Percentiles rank a stretch among this genome's conserved stretches.
These are phyloP conservation scores for Phengaris arion DNA, from an alignment of 2,888 invertebrate species.

Conservation along the genomic window DNA sequence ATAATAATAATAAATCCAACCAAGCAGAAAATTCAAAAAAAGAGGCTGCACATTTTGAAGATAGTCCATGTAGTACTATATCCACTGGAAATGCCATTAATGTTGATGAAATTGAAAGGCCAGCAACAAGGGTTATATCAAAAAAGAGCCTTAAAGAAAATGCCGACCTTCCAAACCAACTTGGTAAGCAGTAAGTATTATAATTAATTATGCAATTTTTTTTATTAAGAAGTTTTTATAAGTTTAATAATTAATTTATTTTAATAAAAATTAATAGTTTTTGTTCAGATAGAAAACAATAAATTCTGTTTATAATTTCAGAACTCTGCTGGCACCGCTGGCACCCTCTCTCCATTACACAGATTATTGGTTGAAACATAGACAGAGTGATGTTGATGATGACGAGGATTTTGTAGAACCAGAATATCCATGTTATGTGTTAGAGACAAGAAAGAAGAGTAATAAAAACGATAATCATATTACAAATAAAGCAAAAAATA, in stretches of 20 bases:
- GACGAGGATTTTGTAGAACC: not conserved
- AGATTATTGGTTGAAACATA: slow-evolving; percentile 18
- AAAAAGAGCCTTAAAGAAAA: not conserved
- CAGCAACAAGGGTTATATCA: slow-evolving; percentile 3
- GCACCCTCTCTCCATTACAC: not conserved
- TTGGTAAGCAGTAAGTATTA: slow-evolving; percentile 2
- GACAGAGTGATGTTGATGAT: not conserved
- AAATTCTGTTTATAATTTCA: not conserved
- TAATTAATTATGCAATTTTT: not conserved
- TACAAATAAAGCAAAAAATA: not conserved
- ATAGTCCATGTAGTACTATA: not conserved
- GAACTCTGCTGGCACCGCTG: not conserved
- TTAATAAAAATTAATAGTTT: no score
- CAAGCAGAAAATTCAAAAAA: not conserved
- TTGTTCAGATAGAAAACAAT: not conserved
- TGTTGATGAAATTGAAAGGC: not conserved
- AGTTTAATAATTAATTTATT: no score
- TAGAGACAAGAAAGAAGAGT: not conserved
- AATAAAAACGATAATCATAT: not conserved
- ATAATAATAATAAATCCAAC: not conserved
- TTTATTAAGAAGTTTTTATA: no score
- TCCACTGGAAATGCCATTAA: not conserved
- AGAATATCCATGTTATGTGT: slow-evolving; percentile 13
- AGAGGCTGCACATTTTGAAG: not conserved
- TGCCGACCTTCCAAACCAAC: not conserved